Base-by-base conservation (phyloP, 2,113 vertebrate species). In the Edolisoma coerulescens region DNA sequence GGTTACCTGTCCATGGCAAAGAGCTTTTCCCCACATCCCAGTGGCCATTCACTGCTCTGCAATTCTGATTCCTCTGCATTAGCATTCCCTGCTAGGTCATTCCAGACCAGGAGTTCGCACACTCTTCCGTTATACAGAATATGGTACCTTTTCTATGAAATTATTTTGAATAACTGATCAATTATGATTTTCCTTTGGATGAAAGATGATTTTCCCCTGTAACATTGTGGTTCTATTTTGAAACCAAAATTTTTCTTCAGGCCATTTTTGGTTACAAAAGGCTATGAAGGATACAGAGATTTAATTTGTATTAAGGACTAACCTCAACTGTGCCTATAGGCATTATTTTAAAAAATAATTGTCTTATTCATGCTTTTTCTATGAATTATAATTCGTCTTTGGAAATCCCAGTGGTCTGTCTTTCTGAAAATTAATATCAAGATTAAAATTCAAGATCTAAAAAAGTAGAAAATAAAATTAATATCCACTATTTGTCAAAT, bases 71-170 rank as follows among this genome's bases (percentile, higher is more conserved):
- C 5, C 13, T 57, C 16, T 33, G 32, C 13, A 7, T 50, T 5
- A 11, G 4, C 2, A 1, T 35, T 76, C 52, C 24, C 16, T 22
- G 16, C 5, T 6, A 5, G 7, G 10, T 7, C 56, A 59, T 16
- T 59, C 30, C 33, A 41, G 28, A 70, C 3, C 35, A 37, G 17
- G 30, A 37, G 7, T 4, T 56, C 24, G 56, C 5, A 23, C 5
- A 6, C 26, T 57, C 33, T 33, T n/a, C 28, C 39, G 2, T 17
- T 8, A 10, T 1, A 26, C 6, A 44, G 42, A 57, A 49, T 8
- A 7, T 39, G 23, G 4, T 26, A 26, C 1, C 0, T 77, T 89
- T 59, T 12, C 21, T 20, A 0, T 16, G 12, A 32, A 10, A 2
- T 47, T 64, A 10, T 44, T 84, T 10, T 37, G 19, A 52, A 47